These are phyloP conservation scores for Pristionchus exspectatus DNA, from an alignment of 2,888 invertebrate genomes.

Conservation along the genomic window DNA sequence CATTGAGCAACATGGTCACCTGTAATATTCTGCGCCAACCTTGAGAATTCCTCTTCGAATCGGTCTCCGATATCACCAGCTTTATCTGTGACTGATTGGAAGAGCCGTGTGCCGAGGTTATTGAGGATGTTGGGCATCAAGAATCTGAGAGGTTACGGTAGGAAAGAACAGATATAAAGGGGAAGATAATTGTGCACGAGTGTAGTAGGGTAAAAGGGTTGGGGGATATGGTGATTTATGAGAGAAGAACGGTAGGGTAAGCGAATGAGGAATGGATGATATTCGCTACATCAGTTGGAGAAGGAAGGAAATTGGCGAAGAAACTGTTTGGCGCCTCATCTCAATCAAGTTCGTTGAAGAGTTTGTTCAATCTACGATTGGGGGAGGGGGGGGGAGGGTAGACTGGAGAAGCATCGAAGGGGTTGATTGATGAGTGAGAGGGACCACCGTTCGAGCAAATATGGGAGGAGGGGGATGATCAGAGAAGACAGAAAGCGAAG, in stretches of 20 bases:
- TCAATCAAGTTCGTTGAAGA: constrained; percentile 19
- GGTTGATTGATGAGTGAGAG: constrained; percentile 41
- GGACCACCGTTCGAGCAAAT: constrained; percentile 15
- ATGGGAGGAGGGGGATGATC: background rate
- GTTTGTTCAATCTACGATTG: constrained; percentile 28
- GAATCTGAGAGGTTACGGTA: constrained; percentile 5
- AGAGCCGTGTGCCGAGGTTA: constrained; percentile 65
- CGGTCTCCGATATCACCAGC: constrained; percentile 71
- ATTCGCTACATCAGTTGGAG: background rate
- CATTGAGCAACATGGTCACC: constrained; percentile 54
- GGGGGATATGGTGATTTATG: background rate
- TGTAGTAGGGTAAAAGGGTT: background rate
- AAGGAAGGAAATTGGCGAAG: background rate
- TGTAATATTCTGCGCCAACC: constrained; percentile 67
- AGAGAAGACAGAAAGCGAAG: constrained; percentile 1
- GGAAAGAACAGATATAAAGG: background rate
- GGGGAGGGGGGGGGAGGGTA: constrained; percentile 26
- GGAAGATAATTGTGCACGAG: too few species aligned
- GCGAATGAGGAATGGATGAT: background rate
- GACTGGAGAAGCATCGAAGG: constrained; percentile 22
- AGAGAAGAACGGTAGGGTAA: background rate
- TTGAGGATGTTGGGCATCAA: constrained; percentile 65
- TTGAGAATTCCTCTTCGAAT: constrained; percentile 68
- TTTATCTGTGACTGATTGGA: constrained; percentile 69
- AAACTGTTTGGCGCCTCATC: constrained; percentile 9